These are phyloP conservation scores for Panzeria rudis DNA, from an alignment of 2,888 invertebrate genomes.

Conservation along the genomic window DNA sequence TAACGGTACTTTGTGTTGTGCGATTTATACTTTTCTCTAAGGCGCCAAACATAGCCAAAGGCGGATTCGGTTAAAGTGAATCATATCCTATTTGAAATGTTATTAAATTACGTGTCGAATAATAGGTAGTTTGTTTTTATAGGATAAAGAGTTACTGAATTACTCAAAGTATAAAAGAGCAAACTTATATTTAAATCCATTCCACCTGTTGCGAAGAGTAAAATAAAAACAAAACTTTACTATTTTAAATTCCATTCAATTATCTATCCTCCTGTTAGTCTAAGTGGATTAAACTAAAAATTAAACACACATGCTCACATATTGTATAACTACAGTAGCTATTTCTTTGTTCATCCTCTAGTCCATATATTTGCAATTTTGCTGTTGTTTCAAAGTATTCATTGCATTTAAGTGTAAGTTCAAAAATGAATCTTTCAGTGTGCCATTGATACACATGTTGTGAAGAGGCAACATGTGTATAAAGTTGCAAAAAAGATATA, in stretches of 20 bases:
- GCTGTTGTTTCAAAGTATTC: constrained; percentile 14
- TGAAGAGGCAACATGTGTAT: constrained; percentile 10
- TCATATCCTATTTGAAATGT: too few relatives aligned
- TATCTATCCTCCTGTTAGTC: background rate
- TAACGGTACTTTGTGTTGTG: too few relatives aligned
- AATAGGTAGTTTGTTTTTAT: too few relatives aligned
- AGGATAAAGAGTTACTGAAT: too few relatives aligned
- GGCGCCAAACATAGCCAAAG: too few relatives aligned
- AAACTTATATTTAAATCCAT: background rate
- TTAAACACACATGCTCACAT: background rate
- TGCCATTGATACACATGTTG: constrained; percentile 1
- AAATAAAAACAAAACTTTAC: background rate
- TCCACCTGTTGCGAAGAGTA: background rate
- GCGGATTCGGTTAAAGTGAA: too few relatives aligned
- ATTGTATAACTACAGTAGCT: constrained; percentile 16
- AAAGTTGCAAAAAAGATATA: constrained; percentile 17
- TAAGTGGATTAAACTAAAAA: constrained; percentile 2
- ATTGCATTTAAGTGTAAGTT: constrained; percentile 13
- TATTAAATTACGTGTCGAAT: too few relatives aligned
- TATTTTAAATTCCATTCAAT: constrained; percentile 41
- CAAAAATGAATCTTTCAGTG: constrained; percentile 19
- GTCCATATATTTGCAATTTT: background rate
- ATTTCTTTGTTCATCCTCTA: background rate
- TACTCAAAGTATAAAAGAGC: too few relatives aligned
- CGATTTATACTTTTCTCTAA: too few relatives aligned